These are phyloP conservation scores for Hydrozoanthus tunicans DNA, from an alignment of 64 coral and sea anemone genomes.

Conservation along the genomic window DNA sequence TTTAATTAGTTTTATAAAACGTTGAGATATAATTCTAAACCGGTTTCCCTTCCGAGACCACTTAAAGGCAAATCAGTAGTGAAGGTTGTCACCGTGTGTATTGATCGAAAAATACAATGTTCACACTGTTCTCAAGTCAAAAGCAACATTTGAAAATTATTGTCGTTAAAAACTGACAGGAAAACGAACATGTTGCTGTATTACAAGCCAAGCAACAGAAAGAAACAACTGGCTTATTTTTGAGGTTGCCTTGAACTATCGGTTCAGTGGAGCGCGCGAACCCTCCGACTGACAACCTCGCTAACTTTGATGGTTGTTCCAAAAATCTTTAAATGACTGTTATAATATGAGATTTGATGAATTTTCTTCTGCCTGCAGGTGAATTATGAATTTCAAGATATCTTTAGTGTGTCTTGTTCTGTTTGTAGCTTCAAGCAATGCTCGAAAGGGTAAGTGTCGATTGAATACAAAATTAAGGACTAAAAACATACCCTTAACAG, in stretches of 20 bases:
- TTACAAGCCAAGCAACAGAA: background rate
- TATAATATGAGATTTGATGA: too few species aligned
- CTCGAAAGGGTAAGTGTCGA: slow-evolving; percentile 4
- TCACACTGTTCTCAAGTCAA: background rate
- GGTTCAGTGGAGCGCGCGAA: background rate
- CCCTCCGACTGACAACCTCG: background rate
- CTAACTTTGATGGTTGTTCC: background rate
- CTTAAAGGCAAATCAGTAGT: background rate
- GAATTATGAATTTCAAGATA: slow-evolving; percentile 45
- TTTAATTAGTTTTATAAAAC: background rate
- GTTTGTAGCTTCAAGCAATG: slow-evolving; percentile 29
- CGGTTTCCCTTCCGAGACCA: background rate
- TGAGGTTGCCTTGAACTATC: background rate
- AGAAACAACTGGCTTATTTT: background rate
- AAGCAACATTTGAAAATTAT: background rate
- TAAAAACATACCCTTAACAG: background rate
- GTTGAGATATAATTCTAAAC: background rate
- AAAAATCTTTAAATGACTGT: background rate
- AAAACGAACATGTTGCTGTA: background rate
- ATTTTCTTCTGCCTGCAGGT: background rate
- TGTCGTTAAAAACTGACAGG: background rate
- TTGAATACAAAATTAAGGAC: background rate
- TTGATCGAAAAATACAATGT: background rate
- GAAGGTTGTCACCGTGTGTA: too few species aligned
- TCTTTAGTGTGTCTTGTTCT: slow-evolving; percentile 7